Base-by-base conservation (phyloP, 2,797 vertebrate species). In the Pipistrellus pipistrellus region DNA sequence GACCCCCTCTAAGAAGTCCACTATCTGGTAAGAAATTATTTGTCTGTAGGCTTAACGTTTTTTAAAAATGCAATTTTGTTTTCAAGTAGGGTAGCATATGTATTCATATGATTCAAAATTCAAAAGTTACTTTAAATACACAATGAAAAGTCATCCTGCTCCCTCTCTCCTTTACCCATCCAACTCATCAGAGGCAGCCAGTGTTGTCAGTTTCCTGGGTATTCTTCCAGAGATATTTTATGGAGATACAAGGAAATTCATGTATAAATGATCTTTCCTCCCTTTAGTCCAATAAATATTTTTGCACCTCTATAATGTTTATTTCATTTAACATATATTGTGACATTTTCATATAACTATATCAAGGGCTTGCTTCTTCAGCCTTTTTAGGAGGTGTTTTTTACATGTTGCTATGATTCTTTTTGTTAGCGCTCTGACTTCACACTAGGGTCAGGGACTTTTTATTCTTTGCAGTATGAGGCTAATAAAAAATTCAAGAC, bases 1-100 rank as follows among this genome's bases (percentile, higher is more conserved):
- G 97, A 95, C 96, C 96, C 10, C 94, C 97, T 85, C 48, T 97
- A 72, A 97, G 95, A 95, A 92, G 93, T 57, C 30, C 69, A 83
- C 88, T 86, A 95, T 85, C 27, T 90, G 97, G 97, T 97, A 96
- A 97, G 96, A 93, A 66, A 76, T 88, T 66, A 6, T 76, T 85
- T 72, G 10, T 77, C 51, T 81, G 1, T 91, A 86, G 30, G 25
- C 53, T 78, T 71, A 53, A 75, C 17, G 8, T 88, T 78, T 78
- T 69, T 68, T 51, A 44, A 68, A 96, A 94, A 72, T 68, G 51
- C 0, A 80, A 5, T 48, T 90, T 90, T 73, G n/a, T 88, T 96
- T 87, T 78, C 85, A 55, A 55, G 27, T 89, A 75, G 25, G 8
- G 4, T 72, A 62, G 15, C 72, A 35, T 25, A 15, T 93, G 44